Base-by-base conservation (phyloP, 2,797 vertebrate genomes). In the Alcedo quadribrachys region DNA sequence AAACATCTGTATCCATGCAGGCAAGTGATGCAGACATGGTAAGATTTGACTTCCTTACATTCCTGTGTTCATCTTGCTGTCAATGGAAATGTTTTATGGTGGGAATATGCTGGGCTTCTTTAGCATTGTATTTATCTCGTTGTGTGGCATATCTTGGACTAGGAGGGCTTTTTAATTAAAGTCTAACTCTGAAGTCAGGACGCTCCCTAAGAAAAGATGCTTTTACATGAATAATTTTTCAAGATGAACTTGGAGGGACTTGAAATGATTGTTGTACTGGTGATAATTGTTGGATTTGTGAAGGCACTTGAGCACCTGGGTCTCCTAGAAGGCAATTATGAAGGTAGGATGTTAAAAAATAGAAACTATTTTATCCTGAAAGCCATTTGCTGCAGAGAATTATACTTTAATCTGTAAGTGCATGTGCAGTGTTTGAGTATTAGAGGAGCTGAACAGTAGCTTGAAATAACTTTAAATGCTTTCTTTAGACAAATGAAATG, bases 211-310 rank as follows among this genome's bases (percentile, higher is more conserved):
- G 93, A 95, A 95, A 97, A 96, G 80, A 97, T 95, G 93, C 71
- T 94, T 87, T 95, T 91, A 83, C 75, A 28, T 71, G 66, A 94
- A 92, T 96, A 88, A 96, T 96, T 96, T 97, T 97, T 92, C 96
- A 97, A 93, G 90, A 97, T 97, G 96, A 97, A 96, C 94, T 97
- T 97, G 92, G 96, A 97, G 74, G 96, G 96, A 89, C 96, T 97
- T 85, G 96, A 97, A 96, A 97, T 97, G 97, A 96, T 97, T 95
- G 94, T 96, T 83, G 96, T 97, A 71, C 94, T 97, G 92, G 95
- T 97, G 83, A 97, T 97, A 89, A 97, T 97, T 94, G 96, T 97
- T 89, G 96, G 94, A 85, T 97, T 97, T 96, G 96, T 97, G 87
- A 96, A 97, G 96, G 96, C 33, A 74, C 96, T 97, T 61, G 96